phyloP scores from a whole-genome alignment of 2,888 invertebrate species.

The Aradus depressus region DNA sequence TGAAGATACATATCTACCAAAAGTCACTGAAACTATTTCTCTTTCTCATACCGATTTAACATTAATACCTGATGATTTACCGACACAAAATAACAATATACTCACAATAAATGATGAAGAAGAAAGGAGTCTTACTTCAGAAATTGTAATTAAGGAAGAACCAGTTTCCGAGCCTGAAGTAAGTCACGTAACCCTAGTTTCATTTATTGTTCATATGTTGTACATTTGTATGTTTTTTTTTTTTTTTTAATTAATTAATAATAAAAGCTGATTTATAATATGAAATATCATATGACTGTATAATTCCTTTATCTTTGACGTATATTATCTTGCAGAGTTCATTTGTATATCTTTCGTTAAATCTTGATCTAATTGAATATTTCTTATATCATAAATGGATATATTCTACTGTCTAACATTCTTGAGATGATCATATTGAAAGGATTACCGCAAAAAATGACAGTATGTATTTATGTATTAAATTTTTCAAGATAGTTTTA shows the following conservation, averaged over 20 bases:
- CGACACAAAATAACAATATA: not conserved
- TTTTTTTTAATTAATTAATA: not conserved
- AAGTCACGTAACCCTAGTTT: not conserved
- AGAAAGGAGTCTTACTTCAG: slow-evolving; percentile 23
- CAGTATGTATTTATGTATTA: too few species aligned
- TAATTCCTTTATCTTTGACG: too few species aligned
- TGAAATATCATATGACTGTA: too few species aligned
- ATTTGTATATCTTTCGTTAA: not conserved
- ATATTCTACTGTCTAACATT: not conserved
- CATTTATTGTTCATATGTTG: not conserved
- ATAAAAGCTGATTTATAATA: not conserved
- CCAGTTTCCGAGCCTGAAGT: slow-evolving; percentile 24
- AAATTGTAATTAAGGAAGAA: slow-evolving; percentile 30
- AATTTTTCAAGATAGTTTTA: too few species aligned
- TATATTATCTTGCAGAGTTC: not conserved
- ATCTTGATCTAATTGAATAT: not conserved
- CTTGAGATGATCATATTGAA: too few species aligned
- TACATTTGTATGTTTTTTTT: not conserved
- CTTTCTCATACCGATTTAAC: not conserved
- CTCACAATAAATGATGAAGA: not conserved
- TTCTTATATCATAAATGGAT: not conserved
- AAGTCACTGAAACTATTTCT: too few species aligned
- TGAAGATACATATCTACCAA: too few species aligned
- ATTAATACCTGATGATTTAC: not conserved
- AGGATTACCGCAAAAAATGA: too few species aligned